Evolutionary conservation across 2,888 invertebrate genomes (phyloP), one percentile per base, ranked within the genome.

Genomic region (Troides oblongomaculatus): DNA sequence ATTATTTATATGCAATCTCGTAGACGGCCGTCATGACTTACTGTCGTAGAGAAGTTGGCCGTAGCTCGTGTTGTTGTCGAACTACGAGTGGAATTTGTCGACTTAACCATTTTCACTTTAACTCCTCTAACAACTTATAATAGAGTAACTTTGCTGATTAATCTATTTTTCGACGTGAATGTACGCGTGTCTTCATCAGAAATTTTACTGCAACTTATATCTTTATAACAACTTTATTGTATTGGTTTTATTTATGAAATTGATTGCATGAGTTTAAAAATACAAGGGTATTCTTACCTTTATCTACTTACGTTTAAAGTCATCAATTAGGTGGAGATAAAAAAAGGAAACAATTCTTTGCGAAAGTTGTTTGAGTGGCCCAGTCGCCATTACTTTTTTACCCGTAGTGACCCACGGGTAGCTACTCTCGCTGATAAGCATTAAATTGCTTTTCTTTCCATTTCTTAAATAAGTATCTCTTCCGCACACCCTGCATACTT

Each of bases 401-500:
- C 79, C 80, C 77, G 78, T 72, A 84, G 84, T 88, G 87, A 87
- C 87, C 86, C 83, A 78, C 80, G 84, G 83, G 78, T 80, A 80
- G 81, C 80, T 85, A 82, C 84, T 87, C 79, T 76, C 79, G 78
- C 85, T 87, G 89, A 90, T 89, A 90, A 89, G 86, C 88, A 88
- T 86, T 89, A 89, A 90, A 90, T 90, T 89, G 86, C 88, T 89
- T 90, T 90, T 90, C 87, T 89, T 88, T 88, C 87, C 84, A 88
- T 88, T 88, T 89, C 87, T 88, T 88, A 89, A 90, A 87, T 86
- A 88, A 89, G 84, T 81, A 70, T 72, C 81, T 81, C 78, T 72
- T 77, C 77, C 79, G 77, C 78, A 71, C 73, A 73, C 72, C 74
- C 75, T 72, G 66, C 64, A 25, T 23, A 36, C 66, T 36, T 74